A percentile compares a stretch with the other conserved stretches of the same genome.
phyloP scores from a whole-genome alignment of 1,140 invertebrate species.

The Holcopasites calliopsidis region DNA sequence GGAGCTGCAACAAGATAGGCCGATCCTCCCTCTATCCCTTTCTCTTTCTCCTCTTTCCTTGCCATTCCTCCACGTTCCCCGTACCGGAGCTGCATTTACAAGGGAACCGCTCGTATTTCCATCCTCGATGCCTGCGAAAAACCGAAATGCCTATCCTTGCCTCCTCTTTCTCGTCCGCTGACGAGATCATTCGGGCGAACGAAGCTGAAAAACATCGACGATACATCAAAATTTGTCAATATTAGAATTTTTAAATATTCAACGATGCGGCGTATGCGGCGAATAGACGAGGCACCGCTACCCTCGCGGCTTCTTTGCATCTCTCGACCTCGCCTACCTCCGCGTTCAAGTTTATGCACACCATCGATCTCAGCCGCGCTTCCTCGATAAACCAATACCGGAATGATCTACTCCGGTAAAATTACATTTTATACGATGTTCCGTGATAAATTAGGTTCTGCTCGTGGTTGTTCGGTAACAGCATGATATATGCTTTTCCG shows the following conservation, averaged over 20 bases:
- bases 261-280: constrained; percentile 34
- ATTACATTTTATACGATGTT: constrained; percentile 50
- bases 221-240: too few species aligned
- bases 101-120: constrained; percentile 50
- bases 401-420: constrained; percentile 45
- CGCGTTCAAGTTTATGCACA: not conserved
- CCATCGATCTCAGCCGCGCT: constrained; percentile 1
- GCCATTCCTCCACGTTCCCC: not conserved
- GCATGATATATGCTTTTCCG: not conserved
- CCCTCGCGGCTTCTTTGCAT: too few species aligned
- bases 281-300: constrained; percentile 21
- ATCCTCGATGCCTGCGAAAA: constrained; percentile 50
- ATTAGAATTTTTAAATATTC: constrained; percentile 62
- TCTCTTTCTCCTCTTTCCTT: not conserved
- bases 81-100: not conserved
- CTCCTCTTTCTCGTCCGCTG: not conserved
- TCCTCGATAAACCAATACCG: constrained; percentile 44
- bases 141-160: constrained; percentile 42
- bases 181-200: constrained; percentile 39
- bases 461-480: constrained; percentile 15
- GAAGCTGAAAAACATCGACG: constrained; percentile 39
- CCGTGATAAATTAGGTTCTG: constrained; percentile 36
- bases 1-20: constrained; percentile 30
- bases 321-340: not conserved
- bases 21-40: not conserved